Conservation (phyloP, 2,888 invertebrate genomes). For the Stenurella melanura region DNA sequence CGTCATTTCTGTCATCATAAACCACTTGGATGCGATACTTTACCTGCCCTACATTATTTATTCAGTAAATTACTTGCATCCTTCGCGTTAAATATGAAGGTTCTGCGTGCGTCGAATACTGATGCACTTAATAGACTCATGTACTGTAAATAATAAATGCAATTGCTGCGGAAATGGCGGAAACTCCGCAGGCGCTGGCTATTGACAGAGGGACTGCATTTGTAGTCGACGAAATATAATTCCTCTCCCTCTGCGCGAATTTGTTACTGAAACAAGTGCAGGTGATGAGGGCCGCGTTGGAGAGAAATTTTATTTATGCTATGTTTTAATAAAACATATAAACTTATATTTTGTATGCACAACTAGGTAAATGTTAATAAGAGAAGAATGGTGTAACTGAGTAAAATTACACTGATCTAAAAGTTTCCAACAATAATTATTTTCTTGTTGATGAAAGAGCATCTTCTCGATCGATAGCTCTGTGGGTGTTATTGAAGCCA, state of each 20-base stretch:
- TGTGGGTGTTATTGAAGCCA: too few species aligned
- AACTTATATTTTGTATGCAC: too few species aligned
- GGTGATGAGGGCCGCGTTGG: not conserved
- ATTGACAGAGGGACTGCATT: constrained; percentile 50
- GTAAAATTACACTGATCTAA: too few species aligned
- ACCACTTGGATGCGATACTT: constrained; percentile 40
- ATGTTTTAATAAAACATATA: too few species aligned
- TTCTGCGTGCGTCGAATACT: constrained; percentile 67
- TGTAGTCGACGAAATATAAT: constrained; percentile 38
- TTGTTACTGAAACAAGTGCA: constrained; percentile 11
- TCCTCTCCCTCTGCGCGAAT: constrained; percentile 13
- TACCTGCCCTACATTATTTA: constrained; percentile 60
- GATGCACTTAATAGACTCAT: constrained; percentile 69
- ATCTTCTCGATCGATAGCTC: too few species aligned
- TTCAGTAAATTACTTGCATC: constrained; percentile 67
- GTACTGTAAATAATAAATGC: constrained; percentile 69
- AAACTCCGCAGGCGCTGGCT: constrained; percentile 44
- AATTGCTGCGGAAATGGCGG: constrained; percentile 60
- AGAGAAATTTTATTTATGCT: constrained; percentile 1
- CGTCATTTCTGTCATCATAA: constrained; percentile 40
- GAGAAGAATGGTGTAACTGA: too few species aligned
- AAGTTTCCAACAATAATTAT: too few species aligned
- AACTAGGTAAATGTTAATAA: too few species aligned
- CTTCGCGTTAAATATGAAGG: constrained; percentile 67
- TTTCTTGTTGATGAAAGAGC: too few species aligned